Conservation (phyloP, 2,797 vertebrate species). For the Xiphorhynchus erythropygius region DNA sequence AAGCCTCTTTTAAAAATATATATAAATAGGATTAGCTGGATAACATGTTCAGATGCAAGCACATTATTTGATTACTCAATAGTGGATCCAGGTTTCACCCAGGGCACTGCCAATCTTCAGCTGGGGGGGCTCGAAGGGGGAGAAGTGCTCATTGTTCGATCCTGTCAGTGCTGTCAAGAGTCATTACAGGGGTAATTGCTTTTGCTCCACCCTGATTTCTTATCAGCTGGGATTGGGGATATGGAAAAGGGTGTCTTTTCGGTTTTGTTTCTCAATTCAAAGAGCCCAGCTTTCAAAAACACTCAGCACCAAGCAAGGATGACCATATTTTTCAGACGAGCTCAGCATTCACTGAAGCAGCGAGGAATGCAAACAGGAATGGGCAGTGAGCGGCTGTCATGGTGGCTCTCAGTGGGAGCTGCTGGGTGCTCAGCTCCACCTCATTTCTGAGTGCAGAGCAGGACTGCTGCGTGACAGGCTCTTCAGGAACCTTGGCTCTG, state of each 20-base stretch:
- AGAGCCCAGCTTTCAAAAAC: conserved; percentile 2
- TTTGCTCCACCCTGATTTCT: conserved; percentile 65
- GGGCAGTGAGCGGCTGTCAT: accelerated
- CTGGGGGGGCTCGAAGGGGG: neutral
- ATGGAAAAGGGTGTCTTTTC: neutral
- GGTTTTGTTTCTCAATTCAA: conserved; percentile 32
- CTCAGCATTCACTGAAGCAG: neutral
- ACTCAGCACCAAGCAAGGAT: neutral
- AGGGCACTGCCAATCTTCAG: conserved; percentile 75
- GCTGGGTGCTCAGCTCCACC: neutral
- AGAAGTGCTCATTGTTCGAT: conserved; percentile 73
- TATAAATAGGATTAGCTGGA: conserved; percentile 80
- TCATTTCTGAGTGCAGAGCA: neutral
- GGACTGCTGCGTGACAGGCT: neutral
- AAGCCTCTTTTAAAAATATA: conserved; percentile 77
- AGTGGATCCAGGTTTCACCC: conserved; percentile 77
- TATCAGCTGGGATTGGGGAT: neutral
- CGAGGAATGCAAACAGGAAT: neutral
- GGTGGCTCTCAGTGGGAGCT: neutral
- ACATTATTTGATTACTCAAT: conserved; percentile 79
- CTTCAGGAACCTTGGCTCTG: neutral
- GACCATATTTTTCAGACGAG: neutral
- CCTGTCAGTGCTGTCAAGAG: conserved; percentile 77
- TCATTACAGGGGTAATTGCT: conserved; percentile 75
- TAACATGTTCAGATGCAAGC: conserved; percentile 79